A percentile compares a stretch with the other conserved stretches of the same genome.
Conservation (phyloP, 2,113 vertebrate species). For the Alouatta palliata region DNA sequence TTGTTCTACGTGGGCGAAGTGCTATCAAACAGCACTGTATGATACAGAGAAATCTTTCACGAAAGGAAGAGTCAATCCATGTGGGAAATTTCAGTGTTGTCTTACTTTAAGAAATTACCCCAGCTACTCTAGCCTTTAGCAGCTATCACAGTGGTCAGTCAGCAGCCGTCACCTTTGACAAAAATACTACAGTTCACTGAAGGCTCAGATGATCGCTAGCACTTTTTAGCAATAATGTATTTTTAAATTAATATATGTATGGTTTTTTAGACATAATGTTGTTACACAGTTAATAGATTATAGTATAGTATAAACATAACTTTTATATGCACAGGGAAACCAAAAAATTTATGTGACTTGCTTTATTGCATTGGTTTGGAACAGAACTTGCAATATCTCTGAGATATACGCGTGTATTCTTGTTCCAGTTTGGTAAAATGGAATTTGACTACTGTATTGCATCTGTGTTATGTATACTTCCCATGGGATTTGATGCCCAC, state of each 20-base stretch:
- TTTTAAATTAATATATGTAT: background rate
- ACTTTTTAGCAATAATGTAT: too few relatives aligned
- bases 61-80: too few relatives aligned
- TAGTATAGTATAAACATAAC: background rate
- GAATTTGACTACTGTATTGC: background rate
- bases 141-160: too few relatives aligned
- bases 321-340: background rate
- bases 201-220: too few relatives aligned
- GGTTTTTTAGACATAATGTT: background rate
- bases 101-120: too few relatives aligned
- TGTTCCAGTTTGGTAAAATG: conserved; percentile 1
- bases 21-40: too few relatives aligned
- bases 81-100: too few relatives aligned
- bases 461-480: background rate
- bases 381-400: background rate
- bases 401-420: background rate
- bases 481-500: background rate
- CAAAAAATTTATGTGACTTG: background rate
- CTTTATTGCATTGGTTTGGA: background rate
- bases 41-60: too few relatives aligned
- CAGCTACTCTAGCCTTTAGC: too few relatives aligned
- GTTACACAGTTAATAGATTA: background rate
- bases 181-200: too few relatives aligned
- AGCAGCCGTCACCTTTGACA: too few relatives aligned
- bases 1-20: too few relatives aligned